A percentile compares a stretch with the other conserved stretches of the same genome.
phyloP scores from a whole-genome alignment of 2,797 vertebrate genomes.

The Capromys pilorides region DNA sequence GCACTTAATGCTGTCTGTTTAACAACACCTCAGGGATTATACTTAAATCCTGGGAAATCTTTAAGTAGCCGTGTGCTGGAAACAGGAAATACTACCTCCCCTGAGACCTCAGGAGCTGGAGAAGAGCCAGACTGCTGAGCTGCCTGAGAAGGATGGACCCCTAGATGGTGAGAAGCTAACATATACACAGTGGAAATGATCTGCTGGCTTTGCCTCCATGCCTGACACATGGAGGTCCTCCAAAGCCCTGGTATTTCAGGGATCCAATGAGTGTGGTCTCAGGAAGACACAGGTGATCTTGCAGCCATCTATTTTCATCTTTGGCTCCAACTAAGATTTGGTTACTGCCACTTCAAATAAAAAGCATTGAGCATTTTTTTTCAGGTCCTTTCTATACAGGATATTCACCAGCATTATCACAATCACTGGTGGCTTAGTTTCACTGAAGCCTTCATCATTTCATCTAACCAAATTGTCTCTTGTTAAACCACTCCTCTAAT shows the following conservation, averaged over 20 bases:
- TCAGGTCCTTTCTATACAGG: neutral
- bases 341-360: neutral
- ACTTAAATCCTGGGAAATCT: constrained; percentile 76
- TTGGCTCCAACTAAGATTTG: neutral
- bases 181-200: neutral
- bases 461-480: constrained; percentile 21
- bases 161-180: neutral
- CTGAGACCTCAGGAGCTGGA: neutral
- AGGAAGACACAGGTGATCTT: neutral
- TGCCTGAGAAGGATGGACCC: neutral
- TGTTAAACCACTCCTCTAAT: neutral
- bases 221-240: rapidly evolving
- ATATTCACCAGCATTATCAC: neutral
- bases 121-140: neutral
- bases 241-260: neutral
- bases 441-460: neutral
- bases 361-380: neutral
- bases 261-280: neutral
- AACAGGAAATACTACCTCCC: constrained; percentile 64
- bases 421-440: neutral
- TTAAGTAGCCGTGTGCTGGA: constrained; percentile 59
- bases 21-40: constrained; percentile 78
- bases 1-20: constrained; percentile 69
- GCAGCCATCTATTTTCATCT: neutral
- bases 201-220: neutral